Evolutionary conservation across 2,113 vertebrate species (phyloP).

Genomic region (Anguilla rostrata): DNA sequence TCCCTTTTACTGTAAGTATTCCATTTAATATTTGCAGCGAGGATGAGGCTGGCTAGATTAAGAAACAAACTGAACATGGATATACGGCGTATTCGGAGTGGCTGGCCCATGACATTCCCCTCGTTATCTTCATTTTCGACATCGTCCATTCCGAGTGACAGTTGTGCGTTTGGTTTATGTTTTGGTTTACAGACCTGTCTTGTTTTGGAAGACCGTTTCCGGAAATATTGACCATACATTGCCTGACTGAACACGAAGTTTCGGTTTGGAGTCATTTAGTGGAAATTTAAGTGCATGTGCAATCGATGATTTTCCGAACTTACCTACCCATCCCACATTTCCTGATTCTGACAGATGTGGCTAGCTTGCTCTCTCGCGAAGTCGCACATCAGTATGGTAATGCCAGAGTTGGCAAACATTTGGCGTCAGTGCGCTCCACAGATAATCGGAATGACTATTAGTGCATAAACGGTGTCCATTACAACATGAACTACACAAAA

Average conservation of each 20-base stretch:
- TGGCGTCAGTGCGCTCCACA: conserved; percentile 61
- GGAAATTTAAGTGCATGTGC: background rate
- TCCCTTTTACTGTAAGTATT: conserved; percentile 87
- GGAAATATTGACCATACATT: background rate
- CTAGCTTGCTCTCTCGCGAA: background rate
- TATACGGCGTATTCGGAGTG: conserved; percentile 11
- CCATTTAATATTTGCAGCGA: conserved; percentile 44
- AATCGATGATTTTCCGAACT: background rate
- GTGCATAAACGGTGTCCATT: conserved; percentile 54
- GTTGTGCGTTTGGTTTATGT: background rate
- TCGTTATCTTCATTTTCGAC: background rate
- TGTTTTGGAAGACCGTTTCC: background rate
- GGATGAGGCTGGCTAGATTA: background rate
- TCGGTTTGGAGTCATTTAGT: background rate
- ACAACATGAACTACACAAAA: background rate
- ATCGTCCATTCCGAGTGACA: conserved; percentile 17
- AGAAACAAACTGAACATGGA: conserved; percentile 32
- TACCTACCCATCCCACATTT: background rate
- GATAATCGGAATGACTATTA: conserved; percentile 55
- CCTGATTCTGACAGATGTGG: background rate
- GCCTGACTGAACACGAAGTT: background rate
- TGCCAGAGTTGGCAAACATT: conserved; percentile 50
- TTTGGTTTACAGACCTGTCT: background rate
- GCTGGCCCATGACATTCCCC: background rate
- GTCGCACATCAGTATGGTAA: conserved; percentile 33